A percentile compares a stretch with the other conserved stretches of the same genome.
phyloP scores from a whole-genome alignment of 2,113 vertebrate genomes.

The Melospiza melodia region DNA sequence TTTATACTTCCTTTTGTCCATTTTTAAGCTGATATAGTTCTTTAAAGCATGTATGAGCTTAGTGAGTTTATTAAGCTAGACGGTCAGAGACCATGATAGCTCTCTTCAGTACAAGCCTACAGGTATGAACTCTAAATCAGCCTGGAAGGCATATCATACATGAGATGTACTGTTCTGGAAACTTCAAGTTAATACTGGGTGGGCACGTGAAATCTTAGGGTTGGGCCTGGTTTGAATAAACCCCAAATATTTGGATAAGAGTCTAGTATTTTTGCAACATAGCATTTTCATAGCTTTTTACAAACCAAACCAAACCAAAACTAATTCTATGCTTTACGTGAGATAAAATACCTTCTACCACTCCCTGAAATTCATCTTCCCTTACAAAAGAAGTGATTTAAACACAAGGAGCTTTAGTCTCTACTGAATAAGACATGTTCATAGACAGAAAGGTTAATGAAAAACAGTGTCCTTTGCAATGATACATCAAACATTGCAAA shows the following conservation, averaged over 20 bases:
- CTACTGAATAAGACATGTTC: not conserved
- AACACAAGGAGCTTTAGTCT: not conserved
- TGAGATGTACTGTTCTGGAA: not conserved
- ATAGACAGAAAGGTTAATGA: not conserved
- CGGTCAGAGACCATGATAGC: not conserved
- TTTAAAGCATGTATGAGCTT: not conserved
- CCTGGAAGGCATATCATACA: not conserved
- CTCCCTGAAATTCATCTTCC: not conserved
- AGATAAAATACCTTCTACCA: not conserved
- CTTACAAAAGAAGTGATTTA: not conserved
- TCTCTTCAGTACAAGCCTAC: not conserved
- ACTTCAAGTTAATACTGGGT: not conserved
- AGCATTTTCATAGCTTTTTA: not conserved
- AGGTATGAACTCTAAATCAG: not conserved
- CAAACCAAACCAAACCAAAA: not conserved
- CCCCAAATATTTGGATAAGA: not conserved
- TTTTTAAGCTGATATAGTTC: not conserved
- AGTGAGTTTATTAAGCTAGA: conserved; percentile 1
- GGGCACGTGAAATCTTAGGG: not conserved
- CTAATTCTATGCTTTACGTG: rapidly evolving
- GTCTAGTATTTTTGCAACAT: not conserved
- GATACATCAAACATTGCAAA: not conserved
- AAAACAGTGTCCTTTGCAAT: not conserved
- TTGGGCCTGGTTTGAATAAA: not conserved
- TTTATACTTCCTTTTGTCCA: not conserved